Evolutionary conservation across 2,113 vertebrate genomes (phyloP).

Genomic region (Tragulus kanchil): DNA sequence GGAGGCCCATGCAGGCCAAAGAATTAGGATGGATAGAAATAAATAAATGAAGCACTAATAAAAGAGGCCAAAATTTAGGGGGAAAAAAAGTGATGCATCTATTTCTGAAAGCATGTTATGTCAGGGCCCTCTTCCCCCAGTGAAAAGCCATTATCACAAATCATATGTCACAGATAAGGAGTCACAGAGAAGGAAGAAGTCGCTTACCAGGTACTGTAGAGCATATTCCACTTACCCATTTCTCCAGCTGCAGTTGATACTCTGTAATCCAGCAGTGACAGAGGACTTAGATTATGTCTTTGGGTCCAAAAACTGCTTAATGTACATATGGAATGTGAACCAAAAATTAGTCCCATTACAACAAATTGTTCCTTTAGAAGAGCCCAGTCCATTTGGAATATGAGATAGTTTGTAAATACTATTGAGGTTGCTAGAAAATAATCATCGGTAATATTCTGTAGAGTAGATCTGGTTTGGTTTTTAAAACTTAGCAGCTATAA

Average conservation of each 20-base stretch:
- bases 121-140: not conserved
- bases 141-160: not conserved
- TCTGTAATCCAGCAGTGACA: not conserved
- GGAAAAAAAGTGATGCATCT: not conserved
- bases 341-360: not conserved
- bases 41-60: too few relatives aligned
- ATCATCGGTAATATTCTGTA: not conserved
- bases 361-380: constrained; percentile 1
- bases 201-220: not conserved
- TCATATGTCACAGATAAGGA: not conserved
- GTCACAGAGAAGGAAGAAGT: not conserved
- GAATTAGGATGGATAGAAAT: too few relatives aligned
- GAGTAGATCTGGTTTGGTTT: not conserved
- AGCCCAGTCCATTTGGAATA: not conserved
- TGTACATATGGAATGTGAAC: not conserved
- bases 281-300: not conserved
- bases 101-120: constrained; percentile 10
- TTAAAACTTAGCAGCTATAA: not conserved
- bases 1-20: too few relatives aligned
- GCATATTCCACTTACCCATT: not conserved
- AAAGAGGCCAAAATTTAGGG: too few relatives aligned
- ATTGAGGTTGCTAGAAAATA: not conserved
- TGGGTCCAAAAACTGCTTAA: not conserved
- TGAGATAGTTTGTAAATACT: not conserved
- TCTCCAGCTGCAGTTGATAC: not conserved